A percentile compares a stretch with the other conserved stretches of the same genome.
Evolutionary conservation across 2,113 vertebrate genomes (phyloP).

Genomic region (Lophura nycthemera): DNA sequence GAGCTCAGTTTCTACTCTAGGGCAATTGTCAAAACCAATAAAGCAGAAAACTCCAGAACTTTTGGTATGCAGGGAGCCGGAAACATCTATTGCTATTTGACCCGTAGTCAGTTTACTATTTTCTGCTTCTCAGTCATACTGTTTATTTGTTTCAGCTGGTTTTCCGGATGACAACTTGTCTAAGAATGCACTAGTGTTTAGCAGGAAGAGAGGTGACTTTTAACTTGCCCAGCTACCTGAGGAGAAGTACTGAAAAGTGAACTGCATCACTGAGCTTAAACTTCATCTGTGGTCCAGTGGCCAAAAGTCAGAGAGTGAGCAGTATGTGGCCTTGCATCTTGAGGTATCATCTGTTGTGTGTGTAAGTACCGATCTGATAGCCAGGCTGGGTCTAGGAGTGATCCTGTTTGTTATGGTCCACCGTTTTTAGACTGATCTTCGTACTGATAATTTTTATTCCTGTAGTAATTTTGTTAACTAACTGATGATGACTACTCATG

Average conservation of each 20-base stretch:
- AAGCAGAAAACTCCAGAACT: neutral
- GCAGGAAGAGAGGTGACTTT: constrained; percentile 18
- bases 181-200: constrained; percentile 69
- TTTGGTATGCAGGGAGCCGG: neutral
- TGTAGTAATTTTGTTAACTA: neutral
- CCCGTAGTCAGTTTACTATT: constrained; percentile 56
- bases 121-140: constrained; percentile 47
- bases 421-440: neutral
- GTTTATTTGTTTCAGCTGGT: constrained; percentile 65
- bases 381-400: neutral
- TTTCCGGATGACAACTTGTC: constrained; percentile 69
- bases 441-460: neutral
- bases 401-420: rapidly evolving
- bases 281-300: neutral
- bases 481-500: neutral
- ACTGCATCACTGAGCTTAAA: neutral
- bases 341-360: neutral
- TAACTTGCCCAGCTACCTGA: neutral
- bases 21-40: neutral
- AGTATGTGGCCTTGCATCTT: neutral
- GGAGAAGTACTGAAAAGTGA: constrained; percentile 8
- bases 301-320: neutral
- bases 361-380: neutral
- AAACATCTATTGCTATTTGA: constrained; percentile 53
- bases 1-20: neutral